phyloP scores from a whole-genome alignment of 2,113 vertebrate genomes.

The Cyanistes caeruleus region DNA sequence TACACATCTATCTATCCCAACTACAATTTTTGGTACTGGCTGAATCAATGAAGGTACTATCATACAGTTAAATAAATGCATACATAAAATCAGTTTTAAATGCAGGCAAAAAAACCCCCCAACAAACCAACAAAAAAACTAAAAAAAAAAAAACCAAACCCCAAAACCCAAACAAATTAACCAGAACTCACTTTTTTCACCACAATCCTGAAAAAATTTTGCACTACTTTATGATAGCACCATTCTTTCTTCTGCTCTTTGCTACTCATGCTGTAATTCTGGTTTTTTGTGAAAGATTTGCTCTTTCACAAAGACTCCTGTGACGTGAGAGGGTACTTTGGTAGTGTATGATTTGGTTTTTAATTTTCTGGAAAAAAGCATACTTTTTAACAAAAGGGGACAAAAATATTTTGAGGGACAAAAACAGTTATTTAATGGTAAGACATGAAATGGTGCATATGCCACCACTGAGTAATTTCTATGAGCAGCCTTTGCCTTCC shows the following conservation, averaged over 20 bases:
- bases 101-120: background rate
- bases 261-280: background rate
- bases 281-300: background rate
- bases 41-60: background rate
- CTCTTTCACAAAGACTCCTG: background rate
- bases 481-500: background rate
- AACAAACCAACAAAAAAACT: background rate
- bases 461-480: background rate
- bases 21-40: background rate
- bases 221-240: background rate
- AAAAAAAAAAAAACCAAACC: background rate
- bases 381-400: accelerated
- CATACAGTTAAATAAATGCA: background rate
- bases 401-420: background rate
- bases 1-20: background rate
- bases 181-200: background rate
- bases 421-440: background rate
- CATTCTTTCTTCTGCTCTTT: background rate
- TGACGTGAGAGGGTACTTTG: background rate
- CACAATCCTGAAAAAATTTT: background rate
- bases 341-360: background rate
- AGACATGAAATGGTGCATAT: background rate
- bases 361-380: background rate
- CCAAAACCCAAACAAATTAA: background rate
- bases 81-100: background rate